phyloP scores from a whole-genome alignment of 2,113 vertebrate species.

The Empidonax traillii region DNA sequence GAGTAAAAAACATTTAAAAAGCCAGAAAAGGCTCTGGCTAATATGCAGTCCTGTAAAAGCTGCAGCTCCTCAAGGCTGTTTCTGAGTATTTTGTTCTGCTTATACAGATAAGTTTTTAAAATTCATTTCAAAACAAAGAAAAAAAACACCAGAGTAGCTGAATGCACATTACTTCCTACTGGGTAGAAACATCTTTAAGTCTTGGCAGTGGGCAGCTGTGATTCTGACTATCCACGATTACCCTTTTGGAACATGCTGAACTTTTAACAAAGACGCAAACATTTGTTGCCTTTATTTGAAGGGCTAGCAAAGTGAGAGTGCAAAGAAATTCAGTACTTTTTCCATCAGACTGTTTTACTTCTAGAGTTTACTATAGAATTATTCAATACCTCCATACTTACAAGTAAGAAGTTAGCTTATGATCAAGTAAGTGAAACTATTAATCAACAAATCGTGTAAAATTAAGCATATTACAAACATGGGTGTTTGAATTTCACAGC shows the following conservation, averaged over 20 bases:
- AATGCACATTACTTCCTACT: background rate
- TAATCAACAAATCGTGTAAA: background rate
- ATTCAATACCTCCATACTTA: background rate
- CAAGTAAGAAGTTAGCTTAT: background rate
- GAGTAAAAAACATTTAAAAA: background rate
- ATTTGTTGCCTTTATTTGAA: background rate
- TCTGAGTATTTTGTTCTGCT: background rate
- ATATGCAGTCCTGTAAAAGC: background rate
- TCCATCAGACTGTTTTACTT: rapidly evolving
- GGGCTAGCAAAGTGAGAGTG: rapidly evolving
- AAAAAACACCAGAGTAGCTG: background rate
- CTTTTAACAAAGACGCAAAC: background rate
- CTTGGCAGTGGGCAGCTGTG: background rate
- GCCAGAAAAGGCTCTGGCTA: background rate
- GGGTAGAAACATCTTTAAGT: background rate
- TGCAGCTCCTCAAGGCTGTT: background rate
- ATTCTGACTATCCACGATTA: background rate
- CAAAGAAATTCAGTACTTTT: background rate
- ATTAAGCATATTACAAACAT: background rate
- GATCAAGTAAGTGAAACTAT: background rate
- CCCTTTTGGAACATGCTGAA: background rate
- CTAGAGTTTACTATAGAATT: rapidly evolving
- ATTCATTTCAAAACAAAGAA: background rate
- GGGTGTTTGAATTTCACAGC: background rate
- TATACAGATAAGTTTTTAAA: background rate